These are phyloP conservation scores for Toxostoma redivivum DNA, from an alignment of 2,113 vertebrate species.

Conservation along the genomic window DNA sequence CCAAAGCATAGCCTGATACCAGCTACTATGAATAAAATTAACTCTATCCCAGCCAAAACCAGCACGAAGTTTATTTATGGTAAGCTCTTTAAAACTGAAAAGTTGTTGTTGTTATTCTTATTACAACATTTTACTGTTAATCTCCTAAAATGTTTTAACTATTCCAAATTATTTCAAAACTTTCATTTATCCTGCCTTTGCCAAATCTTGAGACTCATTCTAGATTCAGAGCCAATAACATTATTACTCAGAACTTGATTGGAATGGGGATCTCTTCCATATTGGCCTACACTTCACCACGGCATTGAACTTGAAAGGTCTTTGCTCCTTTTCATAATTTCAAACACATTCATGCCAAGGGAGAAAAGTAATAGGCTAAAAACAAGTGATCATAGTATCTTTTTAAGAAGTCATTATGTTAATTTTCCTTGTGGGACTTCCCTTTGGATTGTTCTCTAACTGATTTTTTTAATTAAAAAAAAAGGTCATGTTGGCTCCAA, in stretches of 20 bases:
- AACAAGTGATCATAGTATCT: neutral
- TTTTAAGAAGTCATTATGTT: neutral
- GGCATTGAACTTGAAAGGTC: neutral
- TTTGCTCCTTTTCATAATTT: neutral
- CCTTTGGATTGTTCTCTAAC: neutral
- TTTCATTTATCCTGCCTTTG: neutral
- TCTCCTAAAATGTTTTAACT: neutral
- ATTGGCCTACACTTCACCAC: neutral
- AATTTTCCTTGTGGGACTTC: slow-evolving; percentile 2
- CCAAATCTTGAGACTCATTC: neutral
- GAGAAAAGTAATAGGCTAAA: slow-evolving; percentile 12
- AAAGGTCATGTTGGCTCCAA: neutral
- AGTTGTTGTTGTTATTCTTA: neutral
- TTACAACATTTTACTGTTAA: neutral
- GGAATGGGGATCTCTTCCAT: neutral
- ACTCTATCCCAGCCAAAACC: neutral
- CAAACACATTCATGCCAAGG: neutral
- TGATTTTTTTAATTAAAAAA: neutral
- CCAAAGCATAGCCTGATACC: neutral
- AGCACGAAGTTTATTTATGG: neutral
- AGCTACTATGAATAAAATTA: neutral
- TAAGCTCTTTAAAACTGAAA: neutral
- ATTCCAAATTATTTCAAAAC: neutral
- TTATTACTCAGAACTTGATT: neutral
- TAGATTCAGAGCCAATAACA: neutral